phyloP scores from a whole-genome alignment of 2,113 vertebrate species.

The Thalassarche chlororhynchos region DNA sequence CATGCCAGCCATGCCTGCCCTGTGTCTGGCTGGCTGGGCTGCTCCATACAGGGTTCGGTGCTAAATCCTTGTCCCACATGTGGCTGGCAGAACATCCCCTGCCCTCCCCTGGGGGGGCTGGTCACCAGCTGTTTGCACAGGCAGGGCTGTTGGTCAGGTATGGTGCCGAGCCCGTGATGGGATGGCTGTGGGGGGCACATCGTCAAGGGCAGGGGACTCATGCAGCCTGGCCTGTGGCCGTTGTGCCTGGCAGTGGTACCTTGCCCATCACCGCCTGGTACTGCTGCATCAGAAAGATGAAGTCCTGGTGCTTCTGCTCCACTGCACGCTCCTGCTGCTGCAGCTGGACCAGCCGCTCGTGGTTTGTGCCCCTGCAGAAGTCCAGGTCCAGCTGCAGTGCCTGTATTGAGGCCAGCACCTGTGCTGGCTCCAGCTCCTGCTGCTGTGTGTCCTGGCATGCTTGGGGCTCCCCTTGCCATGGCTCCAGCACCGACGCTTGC shows the following conservation, averaged over 20 bases:
- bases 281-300: slow-evolving; percentile 66
- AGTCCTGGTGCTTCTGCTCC: slow-evolving; percentile 62
- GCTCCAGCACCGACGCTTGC: not conserved
- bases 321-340: slow-evolving; percentile 52
- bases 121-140: not conserved
- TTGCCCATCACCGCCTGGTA: slow-evolving; percentile 61
- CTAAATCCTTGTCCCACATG: not conserved
- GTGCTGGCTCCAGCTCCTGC: slow-evolving; percentile 47
- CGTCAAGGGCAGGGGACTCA: too few relatives aligned
- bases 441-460: slow-evolving; percentile 27
- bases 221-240: fast-evolving
- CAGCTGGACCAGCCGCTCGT: slow-evolving; percentile 64
- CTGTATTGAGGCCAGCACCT: slow-evolving; percentile 44
- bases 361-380: slow-evolving; percentile 33
- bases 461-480: not conserved
- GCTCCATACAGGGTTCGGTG: not conserved
- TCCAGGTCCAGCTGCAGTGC: slow-evolving; percentile 71
- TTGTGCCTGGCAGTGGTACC: slow-evolving; percentile 33
- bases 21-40: not conserved
- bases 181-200: not conserved
- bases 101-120: too few relatives aligned
- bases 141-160: not conserved
- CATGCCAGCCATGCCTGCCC: not conserved
- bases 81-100: not conserved
- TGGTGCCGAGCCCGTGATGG: not conserved